phyloP scores from a whole-genome alignment of 2,797 vertebrate species.

The Scarus forsteni region DNA sequence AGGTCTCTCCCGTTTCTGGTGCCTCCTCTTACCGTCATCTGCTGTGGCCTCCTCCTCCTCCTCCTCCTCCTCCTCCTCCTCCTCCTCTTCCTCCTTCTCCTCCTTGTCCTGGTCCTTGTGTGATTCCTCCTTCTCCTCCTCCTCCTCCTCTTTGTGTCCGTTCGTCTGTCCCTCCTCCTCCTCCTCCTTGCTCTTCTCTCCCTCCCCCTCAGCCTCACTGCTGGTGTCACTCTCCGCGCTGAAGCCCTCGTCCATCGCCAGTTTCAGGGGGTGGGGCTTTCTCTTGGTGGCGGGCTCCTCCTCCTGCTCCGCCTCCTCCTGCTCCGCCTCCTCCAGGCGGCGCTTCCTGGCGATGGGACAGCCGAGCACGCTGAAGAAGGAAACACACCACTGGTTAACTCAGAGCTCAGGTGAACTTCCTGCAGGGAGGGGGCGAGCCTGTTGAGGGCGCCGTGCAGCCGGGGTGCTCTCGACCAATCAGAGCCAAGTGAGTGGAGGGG shows the following conservation, averaged over 20 bases:
- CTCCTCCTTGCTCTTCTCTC: conserved; percentile 69
- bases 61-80: conserved; percentile 39
- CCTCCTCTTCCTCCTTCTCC: conserved; percentile 37
- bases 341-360: conserved; percentile 96
- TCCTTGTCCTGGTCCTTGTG: conserved; percentile 49
- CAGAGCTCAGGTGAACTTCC: not conserved
- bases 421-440: conserved; percentile 16
- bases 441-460: conserved; percentile 67
- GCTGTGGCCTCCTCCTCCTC: conserved; percentile 21
- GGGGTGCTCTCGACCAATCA: conserved; percentile 71
- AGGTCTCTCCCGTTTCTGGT: too few species aligned
- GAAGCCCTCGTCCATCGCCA: conserved; percentile 93
- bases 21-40: conserved; percentile 43
- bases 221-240: conserved; percentile 91
- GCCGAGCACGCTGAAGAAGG: conserved; percentile 87
- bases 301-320: conserved; percentile 80
- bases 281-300: conserved; percentile 88
- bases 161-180: conserved; percentile 32
- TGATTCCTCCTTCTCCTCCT: conserved; percentile 39
- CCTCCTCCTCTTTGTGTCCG: conserved; percentile 25
- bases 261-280: conserved; percentile 92
- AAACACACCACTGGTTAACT: not conserved
- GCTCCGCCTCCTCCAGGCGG: conserved; percentile 88
- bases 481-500: conserved; percentile 74
- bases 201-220: conserved; percentile 88